Evolutionary conservation across 2,797 vertebrate genomes (phyloP), one percentile per base, ranked within the genome.

Genomic region (Onychomys torridus): DNA sequence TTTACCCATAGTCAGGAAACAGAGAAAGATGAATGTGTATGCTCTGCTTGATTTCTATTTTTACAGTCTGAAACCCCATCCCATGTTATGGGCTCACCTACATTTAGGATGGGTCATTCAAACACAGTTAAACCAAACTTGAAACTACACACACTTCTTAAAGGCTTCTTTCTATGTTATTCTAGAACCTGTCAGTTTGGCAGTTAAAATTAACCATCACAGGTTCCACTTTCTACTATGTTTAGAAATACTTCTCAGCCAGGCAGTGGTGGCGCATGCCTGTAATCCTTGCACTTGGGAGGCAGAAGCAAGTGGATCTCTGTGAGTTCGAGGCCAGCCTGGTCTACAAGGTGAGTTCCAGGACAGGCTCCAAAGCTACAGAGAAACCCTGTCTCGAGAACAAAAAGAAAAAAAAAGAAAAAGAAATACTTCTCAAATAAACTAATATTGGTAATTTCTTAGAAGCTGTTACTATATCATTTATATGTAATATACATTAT

Each of bases 181-280:
- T 88, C 17, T 59, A 88, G 69, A 75, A 13, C 52, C 69, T 1
- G 5, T 40, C 2, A 13, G 55, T 17, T 32, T 19, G 0, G 23
- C n/a, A 59, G 16, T 29, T 57, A 71, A 40, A 17, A 75, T 43
- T 40, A 43, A 75, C 52, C 27, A 43, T 88, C 52, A 43, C 37
- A 43, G 90, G 55, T 43, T 88, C 67, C 17, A 25, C 49, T 91
- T 89, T 73, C 69, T 79, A 49, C 23, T 43, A 8, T 46, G 37
- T 69, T 92, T 92, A 78, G 14, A 94, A 95, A 93, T 87, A 34
- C 13, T 90, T 81, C 52, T n/a, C n/a, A n/a, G n/a, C n/a, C n/a
- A n/a, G n/a, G n/a, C n/a, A n/a, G n/a, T n/a, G n/a, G n/a, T n/a
- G n/a, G n/a, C n/a, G n/a, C n/a, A n/a, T n/a, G n/a, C n/a, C n/a